Evolutionary conservation across 1,140 invertebrate genomes (phyloP).

Genomic region (Brachionus asplanchnoidis): DNA sequence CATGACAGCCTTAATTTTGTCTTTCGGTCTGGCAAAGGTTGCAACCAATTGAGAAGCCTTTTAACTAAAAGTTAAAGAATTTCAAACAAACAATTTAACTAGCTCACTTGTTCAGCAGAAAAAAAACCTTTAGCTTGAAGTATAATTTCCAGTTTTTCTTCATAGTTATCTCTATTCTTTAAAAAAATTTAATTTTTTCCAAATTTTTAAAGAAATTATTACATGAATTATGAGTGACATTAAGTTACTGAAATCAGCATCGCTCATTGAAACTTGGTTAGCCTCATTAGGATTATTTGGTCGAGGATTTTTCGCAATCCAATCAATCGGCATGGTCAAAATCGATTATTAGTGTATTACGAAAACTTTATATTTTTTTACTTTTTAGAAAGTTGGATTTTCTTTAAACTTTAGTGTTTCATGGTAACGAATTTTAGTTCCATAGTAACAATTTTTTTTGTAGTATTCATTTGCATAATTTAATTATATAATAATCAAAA

Average conservation of each 20-base stretch:
- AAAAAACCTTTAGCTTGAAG: conserved; percentile 23
- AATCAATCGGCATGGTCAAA: conserved; percentile 11
- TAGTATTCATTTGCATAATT: neutral
- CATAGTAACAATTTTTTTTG: neutral
- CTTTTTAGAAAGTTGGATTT: neutral
- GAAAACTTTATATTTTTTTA: neutral
- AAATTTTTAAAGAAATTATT: neutral
- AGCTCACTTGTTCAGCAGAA: conserved; percentile 26
- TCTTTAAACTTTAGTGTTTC: neutral
- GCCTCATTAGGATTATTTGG: conserved; percentile 10
- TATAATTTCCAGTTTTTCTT: conserved; percentile 31
- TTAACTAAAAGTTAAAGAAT: neutral
- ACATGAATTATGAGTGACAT: conserved; percentile 26
- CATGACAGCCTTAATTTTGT: conserved; percentile 37
- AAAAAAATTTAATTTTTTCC: neutral
- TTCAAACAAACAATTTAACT: neutral
- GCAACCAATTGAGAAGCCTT: conserved; percentile 22
- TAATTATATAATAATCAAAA: neutral
- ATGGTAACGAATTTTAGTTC: neutral
- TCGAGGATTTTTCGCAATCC: conserved; percentile 15
- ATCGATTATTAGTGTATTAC: neutral
- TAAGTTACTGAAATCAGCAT: neutral
- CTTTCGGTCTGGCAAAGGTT: conserved; percentile 26
- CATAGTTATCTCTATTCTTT: conserved; percentile 27
- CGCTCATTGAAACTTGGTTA: neutral